Conservation (phyloP, 2,113 vertebrate species). For the Brachypteracias leptosomus region DNA sequence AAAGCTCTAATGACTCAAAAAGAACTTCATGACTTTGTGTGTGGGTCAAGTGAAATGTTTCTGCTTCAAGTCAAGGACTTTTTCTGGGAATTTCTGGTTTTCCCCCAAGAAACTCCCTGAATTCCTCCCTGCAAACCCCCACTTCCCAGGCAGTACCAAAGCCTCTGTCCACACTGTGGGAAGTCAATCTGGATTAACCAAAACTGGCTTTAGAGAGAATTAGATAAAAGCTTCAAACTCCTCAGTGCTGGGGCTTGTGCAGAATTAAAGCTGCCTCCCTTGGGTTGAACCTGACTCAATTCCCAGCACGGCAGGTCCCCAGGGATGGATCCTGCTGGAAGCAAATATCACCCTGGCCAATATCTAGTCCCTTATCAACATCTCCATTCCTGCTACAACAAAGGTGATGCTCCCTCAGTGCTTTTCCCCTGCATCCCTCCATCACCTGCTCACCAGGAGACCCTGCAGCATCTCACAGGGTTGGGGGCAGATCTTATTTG, state of each 20-base stretch:
- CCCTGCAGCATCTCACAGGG: neutral
- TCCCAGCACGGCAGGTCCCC: neutral
- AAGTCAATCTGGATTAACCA: neutral
- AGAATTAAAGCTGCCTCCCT: neutral
- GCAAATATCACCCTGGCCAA: neutral
- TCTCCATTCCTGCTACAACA: neutral
- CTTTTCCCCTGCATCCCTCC: neutral
- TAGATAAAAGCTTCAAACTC: neutral
- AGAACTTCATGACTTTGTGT: neutral
- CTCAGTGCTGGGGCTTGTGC: fast-evolving
- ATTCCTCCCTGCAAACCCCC: neutral
- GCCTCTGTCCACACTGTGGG: neutral
- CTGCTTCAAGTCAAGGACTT: neutral
- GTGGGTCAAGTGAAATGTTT: neutral
- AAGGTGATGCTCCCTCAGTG: neutral
- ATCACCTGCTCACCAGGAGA: neutral
- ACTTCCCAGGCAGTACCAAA: fast-evolving
- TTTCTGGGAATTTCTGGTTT: neutral
- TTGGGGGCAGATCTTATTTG: neutral
- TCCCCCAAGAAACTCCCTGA: neutral
- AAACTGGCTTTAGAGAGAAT: neutral
- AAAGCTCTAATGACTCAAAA: fast-evolving
- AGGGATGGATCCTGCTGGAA: neutral
- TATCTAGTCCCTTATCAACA: neutral
- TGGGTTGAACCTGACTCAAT: neutral